A percentile compares a stretch with the other conserved stretches of the same genome.
Conservation (phyloP, 2,113 vertebrate species). For the Crotalus horridus region DNA sequence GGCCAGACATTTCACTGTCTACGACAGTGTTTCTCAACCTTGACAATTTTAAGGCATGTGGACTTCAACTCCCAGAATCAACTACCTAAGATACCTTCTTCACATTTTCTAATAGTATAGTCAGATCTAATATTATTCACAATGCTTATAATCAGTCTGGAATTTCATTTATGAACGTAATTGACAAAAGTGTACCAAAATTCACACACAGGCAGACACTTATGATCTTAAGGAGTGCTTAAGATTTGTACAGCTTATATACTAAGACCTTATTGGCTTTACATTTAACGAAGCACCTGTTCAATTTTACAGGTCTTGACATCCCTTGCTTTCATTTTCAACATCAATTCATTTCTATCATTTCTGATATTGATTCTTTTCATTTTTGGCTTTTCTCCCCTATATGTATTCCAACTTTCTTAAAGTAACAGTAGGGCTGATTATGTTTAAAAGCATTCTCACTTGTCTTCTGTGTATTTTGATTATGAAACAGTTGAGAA, state of each 20-base stretch:
- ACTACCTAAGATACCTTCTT: not conserved
- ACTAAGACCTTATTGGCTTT: not conserved
- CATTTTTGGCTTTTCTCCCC: not conserved
- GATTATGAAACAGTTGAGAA: not conserved
- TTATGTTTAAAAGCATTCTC: not conserved
- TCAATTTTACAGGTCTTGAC: not conserved
- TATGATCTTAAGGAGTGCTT: not conserved
- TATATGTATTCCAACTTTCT: conserved; percentile 9
- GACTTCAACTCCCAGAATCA: not conserved
- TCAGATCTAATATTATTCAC: not conserved
- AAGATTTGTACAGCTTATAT: not conserved
- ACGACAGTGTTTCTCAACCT: too few species aligned
- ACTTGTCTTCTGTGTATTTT: not conserved
- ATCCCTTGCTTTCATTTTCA: not conserved
- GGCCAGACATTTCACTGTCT: not conserved
- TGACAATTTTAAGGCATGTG: too few species aligned
- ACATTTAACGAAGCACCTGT: not conserved
- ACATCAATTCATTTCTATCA: not conserved
- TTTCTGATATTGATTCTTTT: not conserved
- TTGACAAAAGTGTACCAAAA: not conserved
- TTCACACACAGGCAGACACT: not conserved
- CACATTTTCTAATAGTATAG: not conserved
- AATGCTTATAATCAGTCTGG: not conserved
- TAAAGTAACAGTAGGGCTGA: conserved; percentile 25
- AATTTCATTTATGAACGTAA: not conserved